Base-by-base conservation (phyloP, 2,797 vertebrate species). In the Epinephelus awoara region DNA sequence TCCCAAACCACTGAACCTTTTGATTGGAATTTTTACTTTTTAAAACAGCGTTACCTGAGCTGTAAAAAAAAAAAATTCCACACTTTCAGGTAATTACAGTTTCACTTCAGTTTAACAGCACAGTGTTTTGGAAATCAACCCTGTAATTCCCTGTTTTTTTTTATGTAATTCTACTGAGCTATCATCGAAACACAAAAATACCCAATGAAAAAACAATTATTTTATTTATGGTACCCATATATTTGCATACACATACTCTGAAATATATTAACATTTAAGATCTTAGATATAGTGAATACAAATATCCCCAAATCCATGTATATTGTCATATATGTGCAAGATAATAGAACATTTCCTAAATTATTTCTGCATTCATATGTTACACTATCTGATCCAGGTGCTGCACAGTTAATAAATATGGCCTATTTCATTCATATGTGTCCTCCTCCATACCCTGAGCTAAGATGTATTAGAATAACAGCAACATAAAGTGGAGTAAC, bases 261-360 rank as follows among this genome's bases (percentile, higher is more conserved):
- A 92, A 93, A 93, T 92, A 95, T 93, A 92, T 87, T 63, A 92
- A 94, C 93, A 93, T 94, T 89, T 93, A 95, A 86, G 83, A 90
- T 91, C 79, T 81, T 93, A 92, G 85, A 91, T 93, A 93, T 82
- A 91, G 82, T 93, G 88, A 94, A 93, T 95, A 96, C 88, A 96
- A 96, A 96, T 94, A 94, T 94, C 88, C 89, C 90, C 77, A 92
- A 92, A 92, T 91, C 84, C 91, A 93, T 89, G 77, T 90, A 92
- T 90, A 87, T 73, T 82, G 42, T 85, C 67, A 85, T 91, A 79
- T 77, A 87, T 92, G 89, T 91, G 89, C 87, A 89, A 87, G 83
- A 91, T 91, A 93, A 94, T 90, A 83, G 85, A 93, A 89, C 79
- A 86, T 74, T 78, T 89, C 78, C 62, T 79, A 81, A 75, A 79